phyloP scores from a whole-genome alignment of 2,888 invertebrate species.

The Smittia aterrima region DNA sequence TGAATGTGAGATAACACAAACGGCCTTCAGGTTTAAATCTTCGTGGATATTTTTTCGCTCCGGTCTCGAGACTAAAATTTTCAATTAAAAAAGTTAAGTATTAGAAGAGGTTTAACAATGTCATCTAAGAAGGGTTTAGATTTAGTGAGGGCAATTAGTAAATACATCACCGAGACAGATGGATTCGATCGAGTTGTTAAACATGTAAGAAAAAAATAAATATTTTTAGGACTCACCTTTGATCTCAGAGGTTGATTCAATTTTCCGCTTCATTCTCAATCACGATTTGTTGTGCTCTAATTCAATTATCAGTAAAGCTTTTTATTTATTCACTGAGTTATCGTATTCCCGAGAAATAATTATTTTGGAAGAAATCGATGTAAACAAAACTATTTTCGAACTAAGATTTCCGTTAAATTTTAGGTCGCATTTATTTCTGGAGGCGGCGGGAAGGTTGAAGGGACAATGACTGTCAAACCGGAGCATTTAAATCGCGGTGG shows the following conservation, averaged over 20 bases:
- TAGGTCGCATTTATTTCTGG: slow-evolving; percentile 55
- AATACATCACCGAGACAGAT: slow-evolving; percentile 49
- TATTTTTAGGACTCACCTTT: neutral
- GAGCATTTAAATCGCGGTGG: slow-evolving; percentile 76
- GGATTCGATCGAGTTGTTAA: slow-evolving; percentile 55
- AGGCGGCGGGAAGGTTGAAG: slow-evolving; percentile 73
- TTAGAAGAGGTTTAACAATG: slow-evolving; percentile 43
- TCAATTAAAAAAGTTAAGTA: neutral
- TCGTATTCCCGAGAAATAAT: too few relatives aligned
- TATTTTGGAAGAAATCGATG: too few relatives aligned
- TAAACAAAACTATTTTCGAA: too few relatives aligned
- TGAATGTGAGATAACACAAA: neutral
- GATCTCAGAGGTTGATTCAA: neutral
- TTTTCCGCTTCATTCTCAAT: too few relatives aligned
- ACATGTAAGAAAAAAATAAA: slow-evolving; percentile 51
- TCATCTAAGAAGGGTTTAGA: slow-evolving; percentile 49
- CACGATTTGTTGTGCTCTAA: too few relatives aligned
- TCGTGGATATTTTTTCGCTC: neutral
- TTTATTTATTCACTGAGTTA: too few relatives aligned
- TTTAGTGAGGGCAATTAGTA: slow-evolving; percentile 52
- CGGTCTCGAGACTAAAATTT: neutral
- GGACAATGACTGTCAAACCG: slow-evolving; percentile 66
- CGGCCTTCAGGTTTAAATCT: neutral
- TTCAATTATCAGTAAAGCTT: too few relatives aligned
- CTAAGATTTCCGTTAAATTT: too few relatives aligned